Base-by-base conservation (phyloP, 2,888 invertebrate genomes). In the Drosophila fulvimacula region DNA sequence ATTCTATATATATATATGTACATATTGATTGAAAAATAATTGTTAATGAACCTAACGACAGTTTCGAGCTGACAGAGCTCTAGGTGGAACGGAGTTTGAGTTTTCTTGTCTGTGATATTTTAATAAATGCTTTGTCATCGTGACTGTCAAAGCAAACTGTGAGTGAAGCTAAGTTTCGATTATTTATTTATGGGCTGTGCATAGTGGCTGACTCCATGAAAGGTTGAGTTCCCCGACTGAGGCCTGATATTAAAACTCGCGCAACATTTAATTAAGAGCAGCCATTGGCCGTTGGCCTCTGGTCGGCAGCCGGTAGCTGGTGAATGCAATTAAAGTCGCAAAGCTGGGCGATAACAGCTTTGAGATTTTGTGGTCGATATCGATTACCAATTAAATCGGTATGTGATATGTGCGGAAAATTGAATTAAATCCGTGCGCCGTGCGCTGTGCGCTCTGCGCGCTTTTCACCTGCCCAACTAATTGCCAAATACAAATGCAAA, bases 31-130 rank as follows among this genome's bases (percentile, higher is more conserved):
- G 63, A 76, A 75, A 69, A 58, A 49, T 68, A 75, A 88, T 82
- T 64, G 64, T 55, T 74, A 77, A 77, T 77, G 71, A 87, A 73
- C 73, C 70, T 69, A 69, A 53, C 64, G 53, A 53, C 56, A 55
- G 57, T 44, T 66, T 59, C 7, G 1, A 11, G 38, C 36, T 72
- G 53, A 15, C 11, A 1, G 6, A 30, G 27, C 13, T 15, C 21
- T 1, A 30, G 21, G 7, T 24, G 13, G 1, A n/a, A 21, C 24
- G 7, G 2, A 15, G 42, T 49, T 13, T 19, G 19, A 19, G 24
- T 27, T 46, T 46, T 15, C n/a, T 36, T 4, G 11, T 4, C 15
- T 9, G 15, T 9, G 4, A 30, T n/a, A n/a, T 34, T 24, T 11
- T 30, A 48, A 24, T 32, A 52, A 60, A 21, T 41, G 52, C 52